phyloP scores from a whole-genome alignment of 2,113 vertebrate genomes.

The Cyprinodon tularosa region DNA sequence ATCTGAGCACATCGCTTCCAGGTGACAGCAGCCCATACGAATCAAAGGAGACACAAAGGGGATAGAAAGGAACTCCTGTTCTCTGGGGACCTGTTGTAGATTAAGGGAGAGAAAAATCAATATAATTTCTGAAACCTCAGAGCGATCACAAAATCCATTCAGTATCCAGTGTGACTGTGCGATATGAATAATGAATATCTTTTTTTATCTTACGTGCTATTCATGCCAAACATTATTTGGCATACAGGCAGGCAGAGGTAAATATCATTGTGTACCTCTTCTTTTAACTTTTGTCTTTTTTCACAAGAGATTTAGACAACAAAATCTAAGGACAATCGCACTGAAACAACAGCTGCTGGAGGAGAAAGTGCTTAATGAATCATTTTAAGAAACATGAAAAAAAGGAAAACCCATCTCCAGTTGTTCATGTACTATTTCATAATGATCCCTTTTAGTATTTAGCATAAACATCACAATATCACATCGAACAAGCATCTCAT shows the following conservation, averaged over 20 bases:
- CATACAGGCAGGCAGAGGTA: neutral
- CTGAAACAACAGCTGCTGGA: neutral
- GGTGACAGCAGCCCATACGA: slow-evolving; percentile 14
- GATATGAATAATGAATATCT: neutral
- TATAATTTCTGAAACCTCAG: slow-evolving; percentile 2
- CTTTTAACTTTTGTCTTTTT: neutral
- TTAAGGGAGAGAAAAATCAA: slow-evolving; percentile 9
- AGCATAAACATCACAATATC: neutral
- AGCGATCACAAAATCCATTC: neutral
- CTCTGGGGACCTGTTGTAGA: slow-evolving; percentile 1
- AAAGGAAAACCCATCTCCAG: neutral
- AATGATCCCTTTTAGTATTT: neutral
- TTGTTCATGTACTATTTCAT: neutral
- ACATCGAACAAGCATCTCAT: neutral
- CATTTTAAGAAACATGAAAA: neutral
- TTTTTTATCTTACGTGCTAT: neutral
- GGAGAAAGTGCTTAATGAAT: neutral
- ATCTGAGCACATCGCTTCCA: neutral
- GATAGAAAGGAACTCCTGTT: neutral
- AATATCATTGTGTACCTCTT: neutral
- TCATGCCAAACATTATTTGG: neutral
- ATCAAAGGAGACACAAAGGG: slow-evolving; percentile 32
- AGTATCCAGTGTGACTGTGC: neutral
- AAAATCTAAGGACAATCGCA: neutral
- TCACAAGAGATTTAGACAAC: neutral